Conservation (phyloP, 92 coral and sea anemone genomes). For the Metridium senile region DNA sequence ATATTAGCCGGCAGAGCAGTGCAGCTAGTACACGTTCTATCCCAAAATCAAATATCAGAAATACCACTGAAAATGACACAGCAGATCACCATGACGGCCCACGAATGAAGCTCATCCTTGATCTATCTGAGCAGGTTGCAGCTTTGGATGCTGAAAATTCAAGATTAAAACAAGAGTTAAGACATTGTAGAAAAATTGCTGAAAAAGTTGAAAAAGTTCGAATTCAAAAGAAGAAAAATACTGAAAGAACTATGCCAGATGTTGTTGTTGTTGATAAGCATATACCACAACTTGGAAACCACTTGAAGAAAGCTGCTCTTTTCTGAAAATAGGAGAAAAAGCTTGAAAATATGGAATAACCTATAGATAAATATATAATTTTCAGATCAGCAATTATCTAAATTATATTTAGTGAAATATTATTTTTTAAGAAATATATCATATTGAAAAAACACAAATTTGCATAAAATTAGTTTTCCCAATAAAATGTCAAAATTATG, state of each 20-base stretch:
- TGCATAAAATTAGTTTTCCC: too few relatives aligned
- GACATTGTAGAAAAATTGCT: slow-evolving; percentile 55
- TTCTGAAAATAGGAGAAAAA: slow-evolving; percentile 1
- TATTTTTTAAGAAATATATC: too few relatives aligned
- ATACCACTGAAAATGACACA: slow-evolving; percentile 12
- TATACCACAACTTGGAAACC: too few relatives aligned
- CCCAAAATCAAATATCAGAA: slow-evolving; percentile 14
- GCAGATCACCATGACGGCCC: slow-evolving; percentile 45
- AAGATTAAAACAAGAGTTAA: slow-evolving; percentile 57
- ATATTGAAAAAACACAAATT: too few relatives aligned
- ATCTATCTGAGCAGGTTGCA: slow-evolving; percentile 78
- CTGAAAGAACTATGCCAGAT: neutral
- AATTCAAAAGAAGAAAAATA: slow-evolving; percentile 32
- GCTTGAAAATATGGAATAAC: too few relatives aligned
- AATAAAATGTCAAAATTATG: too few relatives aligned
- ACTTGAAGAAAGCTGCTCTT: neutral
- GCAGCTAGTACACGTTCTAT: slow-evolving; percentile 39
- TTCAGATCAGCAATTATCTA: too few relatives aligned
- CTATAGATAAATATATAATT: too few relatives aligned
- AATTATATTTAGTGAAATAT: too few relatives aligned
- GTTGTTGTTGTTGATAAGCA: too few relatives aligned
- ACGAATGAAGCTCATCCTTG: slow-evolving; percentile 64
- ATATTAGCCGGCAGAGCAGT: slow-evolving; percentile 48
- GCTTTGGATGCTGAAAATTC: slow-evolving; percentile 65
- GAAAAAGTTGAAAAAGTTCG: slow-evolving; percentile 58